Percentiles rank a stretch among this genome's conserved stretches.
These are phyloP conservation scores for Drosophila leontia DNA, from an alignment of 1,140 invertebrate species.

Conservation along the genomic window DNA sequence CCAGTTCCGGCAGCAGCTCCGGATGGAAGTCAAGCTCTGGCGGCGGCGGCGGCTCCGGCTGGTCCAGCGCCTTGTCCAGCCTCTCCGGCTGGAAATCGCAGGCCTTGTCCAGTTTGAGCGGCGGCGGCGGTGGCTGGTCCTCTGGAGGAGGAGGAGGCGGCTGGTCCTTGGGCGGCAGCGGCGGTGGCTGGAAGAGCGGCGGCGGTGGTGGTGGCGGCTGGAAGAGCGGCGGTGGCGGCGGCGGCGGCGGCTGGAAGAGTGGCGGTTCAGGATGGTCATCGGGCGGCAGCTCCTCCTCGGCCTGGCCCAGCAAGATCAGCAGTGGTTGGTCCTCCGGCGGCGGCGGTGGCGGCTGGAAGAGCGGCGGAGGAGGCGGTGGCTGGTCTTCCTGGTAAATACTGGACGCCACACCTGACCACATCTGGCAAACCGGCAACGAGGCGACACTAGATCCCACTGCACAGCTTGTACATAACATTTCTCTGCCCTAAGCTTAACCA, in stretches of 20 bases:
- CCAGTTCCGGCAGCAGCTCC: conserved; percentile 19
- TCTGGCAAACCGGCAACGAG: conserved; percentile 19
- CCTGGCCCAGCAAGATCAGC: conserved; percentile 44
- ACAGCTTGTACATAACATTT: conserved; percentile 62
- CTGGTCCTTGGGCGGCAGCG: conserved; percentile 43
- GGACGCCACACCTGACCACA: not conserved
- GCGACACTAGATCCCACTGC: conserved; percentile 40
- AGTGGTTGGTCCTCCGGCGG: conserved; percentile 54
- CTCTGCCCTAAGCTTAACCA: conserved; percentile 33
- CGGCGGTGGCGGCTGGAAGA: conserved; percentile 40
- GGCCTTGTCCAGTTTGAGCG: conserved; percentile 19
- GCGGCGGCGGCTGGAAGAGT: conserved; percentile 18
- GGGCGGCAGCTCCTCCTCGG: conserved; percentile 36
- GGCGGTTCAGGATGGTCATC: conserved; percentile 39
- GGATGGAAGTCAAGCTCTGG: conserved; percentile 31
- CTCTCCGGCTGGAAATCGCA: conserved; percentile 35
- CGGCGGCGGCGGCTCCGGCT: conserved; percentile 24
- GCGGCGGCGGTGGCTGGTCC: conserved; percentile 17
- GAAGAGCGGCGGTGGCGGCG: conserved; percentile 25
- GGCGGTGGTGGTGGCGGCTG: conserved; percentile 35
- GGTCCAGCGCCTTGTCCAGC: conserved; percentile 34
- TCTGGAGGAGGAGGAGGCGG: conserved; percentile 21
- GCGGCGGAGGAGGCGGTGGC: conserved; percentile 20
- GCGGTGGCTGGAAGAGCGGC: conserved; percentile 28
- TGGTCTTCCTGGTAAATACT: conserved; percentile 44